A percentile compares a stretch with the other conserved stretches of the same genome.
Conservation (phyloP, 2,113 vertebrate genomes). For the Sturnus vulgaris region DNA sequence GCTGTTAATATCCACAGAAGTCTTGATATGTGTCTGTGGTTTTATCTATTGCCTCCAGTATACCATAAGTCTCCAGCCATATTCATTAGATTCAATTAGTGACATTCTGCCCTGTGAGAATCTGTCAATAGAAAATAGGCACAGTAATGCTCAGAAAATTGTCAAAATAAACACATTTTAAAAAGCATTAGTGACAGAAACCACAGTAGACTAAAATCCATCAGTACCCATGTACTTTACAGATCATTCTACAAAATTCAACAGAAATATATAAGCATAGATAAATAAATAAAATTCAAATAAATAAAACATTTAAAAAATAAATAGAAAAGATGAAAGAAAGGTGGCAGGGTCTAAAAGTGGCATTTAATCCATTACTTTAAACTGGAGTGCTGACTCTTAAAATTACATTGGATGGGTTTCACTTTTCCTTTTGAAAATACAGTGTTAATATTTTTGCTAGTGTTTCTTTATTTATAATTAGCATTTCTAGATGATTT, state of each 20-base stretch:
- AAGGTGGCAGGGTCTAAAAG: neutral
- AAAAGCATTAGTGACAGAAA: neutral
- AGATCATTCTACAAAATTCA: neutral
- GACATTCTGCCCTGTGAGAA: slow-evolving; percentile 11
- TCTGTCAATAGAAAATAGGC: slow-evolving; percentile 1
- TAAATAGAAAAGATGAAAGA: neutral
- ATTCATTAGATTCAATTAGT: slow-evolving; percentile 41
- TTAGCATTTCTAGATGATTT: neutral
- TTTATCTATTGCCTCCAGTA: slow-evolving; percentile 1
- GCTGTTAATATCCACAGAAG: slow-evolving; percentile 36
- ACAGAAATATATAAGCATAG: neutral
- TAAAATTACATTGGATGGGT: neutral
- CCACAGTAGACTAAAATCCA: neutral
- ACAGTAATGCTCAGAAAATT: neutral
- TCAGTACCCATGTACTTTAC: neutral
- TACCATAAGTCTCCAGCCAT: neutral
- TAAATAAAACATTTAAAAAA: neutral
- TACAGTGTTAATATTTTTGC: neutral
- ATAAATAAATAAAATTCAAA: neutral
- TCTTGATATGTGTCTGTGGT: neutral
- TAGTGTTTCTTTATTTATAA: neutral
- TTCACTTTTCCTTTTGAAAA: neutral
- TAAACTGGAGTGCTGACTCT: neutral
- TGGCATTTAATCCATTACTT: neutral
- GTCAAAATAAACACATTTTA: neutral